These are phyloP conservation scores for Numida meleagris DNA, from an alignment of 2,113 vertebrate species.

Conservation along the genomic window DNA sequence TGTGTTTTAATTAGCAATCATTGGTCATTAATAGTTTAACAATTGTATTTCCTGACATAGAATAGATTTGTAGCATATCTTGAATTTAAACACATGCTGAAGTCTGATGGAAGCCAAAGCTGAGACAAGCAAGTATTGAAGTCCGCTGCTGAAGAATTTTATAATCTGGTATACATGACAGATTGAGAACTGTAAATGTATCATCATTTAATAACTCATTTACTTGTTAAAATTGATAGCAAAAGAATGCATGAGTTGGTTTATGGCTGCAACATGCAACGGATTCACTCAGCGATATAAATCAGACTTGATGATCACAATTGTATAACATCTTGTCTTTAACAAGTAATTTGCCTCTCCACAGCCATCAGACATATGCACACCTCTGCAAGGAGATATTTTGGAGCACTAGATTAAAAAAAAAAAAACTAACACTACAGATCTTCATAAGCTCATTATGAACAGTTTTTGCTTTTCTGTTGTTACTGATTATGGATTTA, in stretches of 20 bases:
- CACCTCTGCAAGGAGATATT: background rate
- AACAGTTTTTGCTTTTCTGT: background rate
- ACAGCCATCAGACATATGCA: background rate
- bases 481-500: background rate
- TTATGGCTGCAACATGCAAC: background rate
- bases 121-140: background rate
- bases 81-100: background rate
- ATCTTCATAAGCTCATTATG: background rate
- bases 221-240: background rate
- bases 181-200: background rate
- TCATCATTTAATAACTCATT: background rate
- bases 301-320: background rate
- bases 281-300: background rate
- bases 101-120: background rate
- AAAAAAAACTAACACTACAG: background rate
- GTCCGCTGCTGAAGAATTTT: background rate
- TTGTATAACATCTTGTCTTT: background rate
- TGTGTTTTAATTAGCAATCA: background rate
- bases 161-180: background rate
- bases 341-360: background rate
- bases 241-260: background rate
- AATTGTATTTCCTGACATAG: background rate
- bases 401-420: background rate
- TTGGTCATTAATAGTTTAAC: background rate
- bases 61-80: background rate